A percentile compares a stretch with the other conserved stretches of the same genome.
These are phyloP conservation scores for Ctenicera cuprea DNA, from an alignment of 2,888 invertebrate genomes.

Conservation along the genomic window DNA sequence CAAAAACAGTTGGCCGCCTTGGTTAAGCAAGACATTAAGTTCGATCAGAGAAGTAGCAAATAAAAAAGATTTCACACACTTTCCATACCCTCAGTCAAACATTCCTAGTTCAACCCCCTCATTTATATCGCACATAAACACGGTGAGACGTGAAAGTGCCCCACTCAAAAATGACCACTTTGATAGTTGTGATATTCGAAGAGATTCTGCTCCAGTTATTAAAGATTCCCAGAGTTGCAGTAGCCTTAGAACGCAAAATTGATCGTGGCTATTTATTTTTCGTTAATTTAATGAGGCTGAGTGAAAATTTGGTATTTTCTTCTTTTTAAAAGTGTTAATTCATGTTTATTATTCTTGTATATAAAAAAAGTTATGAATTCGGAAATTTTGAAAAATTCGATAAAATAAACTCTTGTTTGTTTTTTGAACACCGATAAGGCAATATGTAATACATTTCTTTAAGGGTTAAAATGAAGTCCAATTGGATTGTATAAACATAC, in stretches of 20 bases:
- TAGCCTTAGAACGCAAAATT: constrained; percentile 67
- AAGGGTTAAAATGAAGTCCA: too few relatives aligned
- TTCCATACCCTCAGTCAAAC: constrained; percentile 65
- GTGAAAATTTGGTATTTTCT: background rate
- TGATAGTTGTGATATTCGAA: constrained; percentile 62
- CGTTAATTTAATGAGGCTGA: constrained; percentile 34
- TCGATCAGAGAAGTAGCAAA: constrained; percentile 85
- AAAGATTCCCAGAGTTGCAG: constrained; percentile 73
- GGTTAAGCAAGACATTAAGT: constrained; percentile 95
- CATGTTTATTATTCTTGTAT: constrained; percentile 1
- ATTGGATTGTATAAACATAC: too few relatives aligned
- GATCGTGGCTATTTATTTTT: constrained; percentile 54
- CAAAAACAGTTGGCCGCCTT: constrained; percentile 89
- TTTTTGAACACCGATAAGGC: too few relatives aligned
- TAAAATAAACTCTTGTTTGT: too few relatives aligned
- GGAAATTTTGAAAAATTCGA: too few relatives aligned
- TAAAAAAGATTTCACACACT: constrained; percentile 72
- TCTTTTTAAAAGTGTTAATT: constrained; percentile 5
- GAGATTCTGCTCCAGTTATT: constrained; percentile 69
- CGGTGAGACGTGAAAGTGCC: constrained; percentile 73
- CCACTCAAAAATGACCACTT: constrained; percentile 66
- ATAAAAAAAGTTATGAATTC: background rate
- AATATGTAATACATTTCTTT: too few relatives aligned
- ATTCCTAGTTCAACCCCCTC: constrained; percentile 65
- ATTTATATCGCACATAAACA: constrained; percentile 70